phyloP scores from a whole-genome alignment of 2,113 vertebrate species.

The Sterrhoptilus dennistouni region DNA sequence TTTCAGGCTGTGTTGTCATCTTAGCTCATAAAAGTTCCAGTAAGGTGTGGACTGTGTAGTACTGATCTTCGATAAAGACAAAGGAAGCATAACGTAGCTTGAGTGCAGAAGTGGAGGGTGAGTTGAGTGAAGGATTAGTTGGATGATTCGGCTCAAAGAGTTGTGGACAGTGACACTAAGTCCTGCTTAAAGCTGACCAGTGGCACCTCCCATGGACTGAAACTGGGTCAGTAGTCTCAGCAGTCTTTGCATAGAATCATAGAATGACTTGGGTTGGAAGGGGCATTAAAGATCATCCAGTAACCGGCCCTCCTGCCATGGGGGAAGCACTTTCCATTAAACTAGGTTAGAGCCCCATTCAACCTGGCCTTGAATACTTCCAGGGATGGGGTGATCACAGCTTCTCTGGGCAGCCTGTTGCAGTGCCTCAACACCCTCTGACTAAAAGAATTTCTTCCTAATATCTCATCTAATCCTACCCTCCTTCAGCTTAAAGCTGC shows the following conservation, averaged over 20 bases:
- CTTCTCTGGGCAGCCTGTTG: neutral
- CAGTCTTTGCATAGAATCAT: neutral
- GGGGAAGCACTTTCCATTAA: neutral
- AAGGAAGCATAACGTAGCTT: neutral
- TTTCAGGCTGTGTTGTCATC: neutral
- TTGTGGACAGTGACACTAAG: neutral
- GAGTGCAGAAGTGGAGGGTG: neutral
- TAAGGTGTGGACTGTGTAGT: neutral
- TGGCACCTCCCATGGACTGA: neutral
- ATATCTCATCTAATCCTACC: neutral
- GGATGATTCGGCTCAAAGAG: neutral
- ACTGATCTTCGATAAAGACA: neutral
- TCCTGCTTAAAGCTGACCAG: neutral
- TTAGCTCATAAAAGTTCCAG: neutral
- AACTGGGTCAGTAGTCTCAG: neutral
- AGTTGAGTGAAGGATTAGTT: neutral
- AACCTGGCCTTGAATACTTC: neutral
- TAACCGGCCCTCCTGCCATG: neutral
- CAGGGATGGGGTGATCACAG: neutral
- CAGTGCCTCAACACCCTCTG: neutral
- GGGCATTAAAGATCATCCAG: neutral
- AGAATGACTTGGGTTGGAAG: neutral
- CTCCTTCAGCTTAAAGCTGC: neutral
- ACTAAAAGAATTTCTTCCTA: neutral
- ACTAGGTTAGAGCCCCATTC: neutral